Conservation (phyloP, 2,113 vertebrate genomes). For the Heptranchias perlo region DNA sequence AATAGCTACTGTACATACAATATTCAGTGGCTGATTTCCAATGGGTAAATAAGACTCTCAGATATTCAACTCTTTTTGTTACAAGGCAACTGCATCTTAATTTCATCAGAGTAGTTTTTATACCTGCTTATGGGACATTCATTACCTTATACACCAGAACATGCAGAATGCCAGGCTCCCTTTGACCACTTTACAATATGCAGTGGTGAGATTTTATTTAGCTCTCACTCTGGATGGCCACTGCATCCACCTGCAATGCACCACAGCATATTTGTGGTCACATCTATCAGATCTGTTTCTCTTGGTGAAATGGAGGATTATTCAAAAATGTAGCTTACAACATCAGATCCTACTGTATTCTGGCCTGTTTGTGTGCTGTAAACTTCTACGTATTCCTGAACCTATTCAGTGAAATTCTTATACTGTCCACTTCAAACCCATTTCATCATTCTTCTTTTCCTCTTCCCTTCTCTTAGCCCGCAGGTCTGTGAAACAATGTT, state of each 20-base stretch:
- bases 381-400: neutral
- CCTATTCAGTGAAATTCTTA: too few relatives aligned
- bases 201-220: neutral
- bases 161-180: neutral
- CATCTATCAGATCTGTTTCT: neutral
- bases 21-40: neutral
- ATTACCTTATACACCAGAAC: neutral
- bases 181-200: too few relatives aligned
- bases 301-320: too few relatives aligned
- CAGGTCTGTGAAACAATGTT: neutral
- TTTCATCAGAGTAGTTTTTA: neutral
- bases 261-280: neutral
- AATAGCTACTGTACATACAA: too few relatives aligned
- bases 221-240: neutral
- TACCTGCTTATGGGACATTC: neutral
- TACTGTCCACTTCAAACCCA: neutral
- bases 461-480: neutral
- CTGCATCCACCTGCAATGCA: neutral
- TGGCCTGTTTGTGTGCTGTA: too few relatives aligned
- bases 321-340: too few relatives aligned
- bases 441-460: neutral
- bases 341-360: too few relatives aligned
- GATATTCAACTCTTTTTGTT: neutral
- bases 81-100: neutral
- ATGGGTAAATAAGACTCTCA: too few relatives aligned